phyloP scores from a whole-genome alignment of 2,113 vertebrate species.

The Passerina amoena region DNA sequence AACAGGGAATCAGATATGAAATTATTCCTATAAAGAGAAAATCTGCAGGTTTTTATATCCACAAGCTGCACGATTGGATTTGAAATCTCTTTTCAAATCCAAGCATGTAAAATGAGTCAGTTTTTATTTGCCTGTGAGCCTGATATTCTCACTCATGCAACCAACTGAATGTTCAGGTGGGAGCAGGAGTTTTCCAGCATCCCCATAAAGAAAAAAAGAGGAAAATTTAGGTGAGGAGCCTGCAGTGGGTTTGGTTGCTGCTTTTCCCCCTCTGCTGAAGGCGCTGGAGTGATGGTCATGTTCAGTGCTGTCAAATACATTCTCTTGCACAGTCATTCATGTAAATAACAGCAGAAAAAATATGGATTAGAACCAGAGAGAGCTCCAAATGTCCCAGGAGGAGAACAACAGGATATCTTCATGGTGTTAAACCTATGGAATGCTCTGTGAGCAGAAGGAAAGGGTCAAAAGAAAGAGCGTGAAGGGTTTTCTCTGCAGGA shows the following conservation, averaged over 20 bases:
- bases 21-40: neutral
- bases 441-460: neutral
- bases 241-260: neutral
- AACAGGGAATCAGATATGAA: fast-evolving
- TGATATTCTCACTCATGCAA: neutral
- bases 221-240: neutral
- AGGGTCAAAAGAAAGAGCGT: neutral
- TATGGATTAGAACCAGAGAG: neutral
- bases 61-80: neutral
- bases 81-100: neutral
- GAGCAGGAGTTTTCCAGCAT: neutral
- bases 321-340: neutral
- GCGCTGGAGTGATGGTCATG: neutral
- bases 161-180: neutral
- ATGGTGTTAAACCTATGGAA: neutral
- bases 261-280: neutral
- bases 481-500: neutral
- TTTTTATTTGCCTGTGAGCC: neutral
- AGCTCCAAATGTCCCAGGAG: neutral
- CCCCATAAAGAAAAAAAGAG: neutral
- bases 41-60: neutral
- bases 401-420: neutral
- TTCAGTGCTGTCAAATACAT: neutral
- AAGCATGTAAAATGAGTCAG: fast-evolving
- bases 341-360: neutral